phyloP scores from a whole-genome alignment of 2,888 invertebrate genomes.

The Morpho helenor region DNA sequence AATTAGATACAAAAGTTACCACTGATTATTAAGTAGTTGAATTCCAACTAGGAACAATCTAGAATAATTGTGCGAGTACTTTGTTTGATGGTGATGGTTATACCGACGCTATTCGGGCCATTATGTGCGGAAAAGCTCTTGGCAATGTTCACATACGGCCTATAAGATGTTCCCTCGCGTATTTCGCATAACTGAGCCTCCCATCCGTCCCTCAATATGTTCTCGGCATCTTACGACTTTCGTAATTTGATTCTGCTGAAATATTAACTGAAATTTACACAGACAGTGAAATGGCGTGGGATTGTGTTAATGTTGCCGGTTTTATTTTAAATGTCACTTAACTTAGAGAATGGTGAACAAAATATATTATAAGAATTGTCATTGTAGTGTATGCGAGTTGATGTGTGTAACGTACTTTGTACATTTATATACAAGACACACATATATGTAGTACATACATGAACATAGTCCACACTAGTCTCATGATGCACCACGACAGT shows the following conservation, averaged over 20 bases:
- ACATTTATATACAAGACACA: no score
- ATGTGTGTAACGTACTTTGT: no score
- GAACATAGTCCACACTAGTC: no score
- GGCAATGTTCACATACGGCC: conserved; percentile 54
- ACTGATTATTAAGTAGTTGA: neutral
- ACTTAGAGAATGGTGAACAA: no score
- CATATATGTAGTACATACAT: no score
- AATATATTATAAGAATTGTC: no score
- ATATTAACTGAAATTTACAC: conserved; percentile 63
- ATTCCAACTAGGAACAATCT: neutral
- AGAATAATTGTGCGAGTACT: conserved; percentile 5
- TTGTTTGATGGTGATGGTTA: conserved; percentile 1
- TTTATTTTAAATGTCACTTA: conserved; percentile 6
- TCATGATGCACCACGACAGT: no score
- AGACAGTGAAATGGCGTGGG: conserved; percentile 46
- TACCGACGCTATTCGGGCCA: conserved; percentile 32
- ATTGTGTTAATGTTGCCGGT: conserved; percentile 11
- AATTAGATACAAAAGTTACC: no score
- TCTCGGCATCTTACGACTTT: conserved; percentile 51
- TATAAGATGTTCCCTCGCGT: conserved; percentile 52
- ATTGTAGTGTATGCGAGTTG: no score
- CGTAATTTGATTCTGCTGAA: conserved; percentile 71
- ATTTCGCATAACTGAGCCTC: conserved; percentile 39
- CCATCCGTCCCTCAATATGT: conserved; percentile 61
- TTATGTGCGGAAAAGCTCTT: conserved; percentile 60